Conservation (phyloP, 2,888 invertebrate species). For the Apodemia mormo region DNA sequence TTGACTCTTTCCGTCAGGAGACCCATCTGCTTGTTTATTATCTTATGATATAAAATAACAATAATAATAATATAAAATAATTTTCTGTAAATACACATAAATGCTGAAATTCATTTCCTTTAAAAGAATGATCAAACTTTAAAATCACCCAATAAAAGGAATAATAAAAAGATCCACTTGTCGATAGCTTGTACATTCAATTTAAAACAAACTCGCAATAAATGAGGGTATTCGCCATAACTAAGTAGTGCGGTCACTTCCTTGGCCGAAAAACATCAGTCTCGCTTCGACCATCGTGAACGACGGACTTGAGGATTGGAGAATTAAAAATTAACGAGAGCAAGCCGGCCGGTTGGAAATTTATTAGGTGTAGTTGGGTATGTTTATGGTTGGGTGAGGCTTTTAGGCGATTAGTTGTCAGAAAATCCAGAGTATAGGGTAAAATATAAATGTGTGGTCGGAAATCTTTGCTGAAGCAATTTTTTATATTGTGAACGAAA, state of each 20-base stretch:
- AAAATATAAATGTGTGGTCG: conserved; percentile 17
- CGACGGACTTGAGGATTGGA: conserved; percentile 58
- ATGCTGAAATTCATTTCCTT: too few relatives aligned
- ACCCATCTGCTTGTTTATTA: too few relatives aligned
- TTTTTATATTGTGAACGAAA: conserved; percentile 7
- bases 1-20: too few relatives aligned
- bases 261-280: conserved; percentile 64
- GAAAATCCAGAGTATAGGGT: conserved; percentile 28
- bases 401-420: conserved; percentile 63
- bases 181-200: conserved; percentile 43
- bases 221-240: conserved; percentile 76
- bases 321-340: conserved; percentile 72
- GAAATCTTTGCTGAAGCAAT: conserved; percentile 11
- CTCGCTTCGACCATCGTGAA: conserved; percentile 61
- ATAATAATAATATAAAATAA: too few relatives aligned
- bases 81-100: too few relatives aligned
- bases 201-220: conserved; percentile 68
- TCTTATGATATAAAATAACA: too few relatives aligned
- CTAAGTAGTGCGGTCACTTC: conserved; percentile 67
- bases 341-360: conserved; percentile 55
- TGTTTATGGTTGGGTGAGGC: conserved; percentile 60
- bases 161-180: neutral
- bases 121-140: too few relatives aligned
- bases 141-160: too few relatives aligned
- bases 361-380: conserved; percentile 59